Evolutionary conservation across 2,888 invertebrate species (phyloP).

Genomic region (Mythimna ferrago): DNA sequence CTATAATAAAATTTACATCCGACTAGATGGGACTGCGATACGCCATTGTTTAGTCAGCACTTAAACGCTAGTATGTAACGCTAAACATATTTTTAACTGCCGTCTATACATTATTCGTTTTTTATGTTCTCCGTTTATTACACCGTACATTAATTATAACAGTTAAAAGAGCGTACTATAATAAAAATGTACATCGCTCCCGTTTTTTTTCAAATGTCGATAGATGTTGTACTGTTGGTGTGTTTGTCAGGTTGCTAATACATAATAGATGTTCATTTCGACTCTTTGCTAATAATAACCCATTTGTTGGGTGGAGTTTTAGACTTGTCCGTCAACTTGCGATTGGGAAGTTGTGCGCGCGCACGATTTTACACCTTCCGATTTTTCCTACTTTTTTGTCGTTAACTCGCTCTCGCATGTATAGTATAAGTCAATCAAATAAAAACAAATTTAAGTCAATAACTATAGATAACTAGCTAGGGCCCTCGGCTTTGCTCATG

Average conservation of each 20-base stretch:
- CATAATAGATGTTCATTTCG: not conserved
- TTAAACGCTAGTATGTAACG: slow-evolving; percentile 63
- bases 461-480: too few species aligned
- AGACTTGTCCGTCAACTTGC: not conserved
- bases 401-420: too few species aligned
- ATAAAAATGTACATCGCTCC: slow-evolving; percentile 83
- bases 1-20: slow-evolving; percentile 63
- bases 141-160: slow-evolving; percentile 85
- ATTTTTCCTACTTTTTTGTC: too few species aligned
- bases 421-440: too few species aligned
- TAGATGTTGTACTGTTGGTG: slow-evolving; percentile 45
- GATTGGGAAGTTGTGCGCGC: too few species aligned
- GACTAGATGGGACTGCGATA: slow-evolving; percentile 58
- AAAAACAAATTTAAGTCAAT: too few species aligned
- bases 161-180: slow-evolving; percentile 84
- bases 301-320: not conserved
- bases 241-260: slow-evolving; percentile 36
- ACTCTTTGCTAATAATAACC: slow-evolving; percentile 2
- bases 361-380: too few species aligned
- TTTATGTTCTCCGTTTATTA: slow-evolving; percentile 80
- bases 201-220: slow-evolving; percentile 71
- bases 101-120: slow-evolving; percentile 63
- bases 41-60: slow-evolving; percentile 66
- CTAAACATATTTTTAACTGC: slow-evolving; percentile 68
- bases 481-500: too few species aligned